Evolutionary conservation across 2,113 vertebrate genomes (phyloP), one percentile per base, ranked within the genome.

Genomic region (Pseudopodoces humilis): DNA sequence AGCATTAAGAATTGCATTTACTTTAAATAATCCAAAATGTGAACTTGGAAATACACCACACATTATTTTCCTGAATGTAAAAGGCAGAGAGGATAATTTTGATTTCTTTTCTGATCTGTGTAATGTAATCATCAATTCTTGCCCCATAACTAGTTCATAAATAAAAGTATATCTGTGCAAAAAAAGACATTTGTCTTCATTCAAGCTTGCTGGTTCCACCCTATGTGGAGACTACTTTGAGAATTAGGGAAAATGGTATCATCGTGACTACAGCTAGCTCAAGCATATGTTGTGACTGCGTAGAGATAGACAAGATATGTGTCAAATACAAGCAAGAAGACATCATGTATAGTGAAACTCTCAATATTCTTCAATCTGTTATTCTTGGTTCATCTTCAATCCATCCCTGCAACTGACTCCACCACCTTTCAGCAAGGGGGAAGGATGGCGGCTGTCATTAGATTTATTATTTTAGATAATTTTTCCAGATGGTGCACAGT

Each of bases 401-500:
- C 31, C 50, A 23, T 44, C 64, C 15, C 55, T 86, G 20, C 24
- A 70, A 78, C 19, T n/a, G 46, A 83, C 43, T 90, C 39, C 14
- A 59, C 39, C 33, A 86, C 22, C 39, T 58, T 47, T 53, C 60
- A 84, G 65, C 47, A 65, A 70, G 68, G 62, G 18, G 15, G 39
- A 86, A 87, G 56, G 46, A 52, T 79, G 81, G 46, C 0, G 22
- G 60, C 84, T 95, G 76, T 80, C 81, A n/a, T 75, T 83, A 94
- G 86, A 92, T 94, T 91, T 92, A 92, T 83, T 56, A 33, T 56
- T 84, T 94, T 47, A 78, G 81, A 78, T 60, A 78, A 39, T 78
- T 87, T 89, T 88, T 92, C 90, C 92, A 91, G 77, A 95, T 91
- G 92, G 84, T 76, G 30, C 90, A 85, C 85, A 90, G 74, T 79